Conservation (phyloP, 2,888 invertebrate genomes). For the Dinocampus coccinellae region DNA sequence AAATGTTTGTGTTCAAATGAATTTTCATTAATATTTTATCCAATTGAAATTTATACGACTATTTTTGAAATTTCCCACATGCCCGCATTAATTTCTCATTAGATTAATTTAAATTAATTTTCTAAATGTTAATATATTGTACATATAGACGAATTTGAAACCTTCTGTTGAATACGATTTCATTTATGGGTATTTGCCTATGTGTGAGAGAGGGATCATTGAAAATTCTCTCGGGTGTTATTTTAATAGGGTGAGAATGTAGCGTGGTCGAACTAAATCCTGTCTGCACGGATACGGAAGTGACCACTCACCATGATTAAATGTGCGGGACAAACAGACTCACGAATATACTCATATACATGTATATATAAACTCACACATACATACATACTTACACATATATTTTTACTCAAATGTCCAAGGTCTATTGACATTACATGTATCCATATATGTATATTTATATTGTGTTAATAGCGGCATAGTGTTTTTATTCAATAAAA, state of each 20-base stretch:
- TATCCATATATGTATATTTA: too few relatives aligned
- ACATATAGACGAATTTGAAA: neutral
- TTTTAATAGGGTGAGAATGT: constrained; percentile 24
- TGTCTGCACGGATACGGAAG: constrained; percentile 9
- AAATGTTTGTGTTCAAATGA: too few relatives aligned
- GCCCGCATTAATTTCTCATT: constrained; percentile 54
- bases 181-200: too few relatives aligned
- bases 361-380: neutral
- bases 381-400: neutral
- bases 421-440: neutral
- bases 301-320: constrained; percentile 43
- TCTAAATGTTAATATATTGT: constrained; percentile 30
- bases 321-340: constrained; percentile 25
- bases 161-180: neutral
- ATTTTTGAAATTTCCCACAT: constrained; percentile 47
- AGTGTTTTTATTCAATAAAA: neutral
- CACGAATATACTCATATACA: neutral
- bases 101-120: constrained; percentile 51
- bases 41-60: constrained; percentile 42
- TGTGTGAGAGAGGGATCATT: neutral
- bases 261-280: constrained; percentile 1
- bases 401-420: neutral
- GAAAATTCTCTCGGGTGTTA: constrained; percentile 21
- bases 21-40: constrained; percentile 24
- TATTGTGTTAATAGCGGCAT: neutral